Conservation (phyloP, 2,888 invertebrate species). For the Sabatieria punctata region DNA sequence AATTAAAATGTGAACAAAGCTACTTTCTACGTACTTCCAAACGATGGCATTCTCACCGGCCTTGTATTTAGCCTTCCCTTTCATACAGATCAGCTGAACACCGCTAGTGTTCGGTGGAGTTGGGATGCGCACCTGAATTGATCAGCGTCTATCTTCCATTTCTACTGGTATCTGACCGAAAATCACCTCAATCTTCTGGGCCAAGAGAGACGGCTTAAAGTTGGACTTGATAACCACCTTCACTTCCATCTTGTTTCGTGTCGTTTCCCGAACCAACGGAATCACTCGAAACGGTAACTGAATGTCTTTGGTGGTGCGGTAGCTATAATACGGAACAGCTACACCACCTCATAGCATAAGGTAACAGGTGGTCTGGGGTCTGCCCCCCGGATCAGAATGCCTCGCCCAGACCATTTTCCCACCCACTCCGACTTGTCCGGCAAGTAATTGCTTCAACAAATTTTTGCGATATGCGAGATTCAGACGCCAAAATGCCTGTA, state of each 20-base stretch:
- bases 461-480: too few relatives aligned
- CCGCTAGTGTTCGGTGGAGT: constrained; percentile 97
- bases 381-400: too few relatives aligned
- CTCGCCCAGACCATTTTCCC: too few relatives aligned
- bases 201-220: constrained; percentile 90
- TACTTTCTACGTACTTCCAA: constrained; percentile 85
- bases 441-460: too few relatives aligned
- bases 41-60: constrained; percentile 97
- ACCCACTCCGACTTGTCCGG: too few relatives aligned
- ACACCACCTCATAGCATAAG: too few relatives aligned
- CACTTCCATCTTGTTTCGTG: constrained; percentile 98
- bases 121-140: constrained; percentile 58
- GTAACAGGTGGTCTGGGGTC: too few relatives aligned
- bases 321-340: constrained; percentile 46
- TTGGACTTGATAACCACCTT: constrained; percentile 97
- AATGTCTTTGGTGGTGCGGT: constrained; percentile 98
- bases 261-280: constrained; percentile 89
- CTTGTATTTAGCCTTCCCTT: constrained; percentile 96
- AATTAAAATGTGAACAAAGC: too few relatives aligned
- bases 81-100: constrained; percentile 93
- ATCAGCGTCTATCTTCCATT: too few relatives aligned
- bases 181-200: constrained; percentile 99
- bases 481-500: too few relatives aligned
- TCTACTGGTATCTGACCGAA: too few relatives aligned
- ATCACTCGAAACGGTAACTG: constrained; percentile 98